Evolutionary conservation across 2,113 vertebrate genomes (phyloP), one percentile per base, ranked within the genome.

Genomic region (Bufo gargarizans): DNA sequence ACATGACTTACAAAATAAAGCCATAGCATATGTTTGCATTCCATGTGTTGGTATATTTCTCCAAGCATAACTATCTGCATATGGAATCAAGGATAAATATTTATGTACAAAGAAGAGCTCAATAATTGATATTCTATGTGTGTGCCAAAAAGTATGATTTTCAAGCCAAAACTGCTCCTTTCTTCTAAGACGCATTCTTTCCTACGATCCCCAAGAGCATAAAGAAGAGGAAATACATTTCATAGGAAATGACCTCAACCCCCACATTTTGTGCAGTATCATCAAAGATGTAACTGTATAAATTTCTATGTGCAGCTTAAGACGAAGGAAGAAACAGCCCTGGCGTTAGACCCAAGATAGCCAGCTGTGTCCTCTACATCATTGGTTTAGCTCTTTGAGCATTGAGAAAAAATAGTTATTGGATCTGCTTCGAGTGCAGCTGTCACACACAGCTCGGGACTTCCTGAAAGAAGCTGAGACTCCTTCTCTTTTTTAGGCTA

Each of bases 161-260:
- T 50, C 77, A 82, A 50, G 86, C 86, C 86, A 88, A 77, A 82
- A 19, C 69, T 33, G 20, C 47, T 61, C 85, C 50, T 84, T 72
- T 77, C 81, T 82, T 72, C 78, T 71, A 82, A 82, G 22, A 82
- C 22, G 61, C 72, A 63, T 71, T 50, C 81, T 82, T 67, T 83
- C 71, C 87, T 84, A 65, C 50, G 81, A 74, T 88, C 81, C 86
- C 87, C 72, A 43, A 77, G 87, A 65, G 87, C 76, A 88, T 84
- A 88, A 88, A 88, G 87, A 92, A 91, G 84, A 90, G 2, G 77
- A 91, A 91, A 91, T 90, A 90, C 65, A 90, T 77, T 89, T 74
- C 50, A 56, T 92, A 90, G 84, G 90, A 92, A 91, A 92, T 91
- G 89, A 91, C 90, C 89, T 92, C 91, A 93, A 74, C 84, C 83